Percentiles rank a stretch among this genome's conserved stretches.
These are phyloP conservation scores for Carcinoscorpius rotundicauda DNA, from an alignment of 1,140 invertebrate genomes.

Conservation along the genomic window DNA sequence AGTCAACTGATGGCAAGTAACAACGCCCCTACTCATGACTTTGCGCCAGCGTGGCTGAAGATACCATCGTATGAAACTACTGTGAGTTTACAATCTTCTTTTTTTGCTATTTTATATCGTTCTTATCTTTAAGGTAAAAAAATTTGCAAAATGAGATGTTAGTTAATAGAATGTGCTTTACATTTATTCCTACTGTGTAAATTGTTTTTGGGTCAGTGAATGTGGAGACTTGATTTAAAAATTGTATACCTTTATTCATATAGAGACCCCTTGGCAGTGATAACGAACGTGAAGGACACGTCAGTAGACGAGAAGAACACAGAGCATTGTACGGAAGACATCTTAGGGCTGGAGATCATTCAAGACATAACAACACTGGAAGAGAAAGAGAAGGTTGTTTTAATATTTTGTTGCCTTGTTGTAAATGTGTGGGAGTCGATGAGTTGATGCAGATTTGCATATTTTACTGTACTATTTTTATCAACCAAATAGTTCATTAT, in stretches of 20 bases:
- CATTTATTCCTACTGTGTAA: neutral
- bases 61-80: constrained; percentile 28
- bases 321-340: neutral
- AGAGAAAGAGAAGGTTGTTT: too few species aligned
- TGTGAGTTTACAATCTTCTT: constrained; percentile 9
- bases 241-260: neutral
- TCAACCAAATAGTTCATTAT: too few species aligned
- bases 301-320: constrained; percentile 21
- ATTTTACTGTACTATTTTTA: too few species aligned
- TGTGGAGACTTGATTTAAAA: neutral
- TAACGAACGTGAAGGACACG: constrained; percentile 18
- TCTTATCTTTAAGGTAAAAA: neutral
- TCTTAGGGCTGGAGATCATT: too few species aligned
- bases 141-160: neutral
- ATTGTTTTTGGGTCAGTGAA: neutral
- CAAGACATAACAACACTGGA: too few species aligned
- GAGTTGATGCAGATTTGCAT: too few species aligned
- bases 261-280: constrained; percentile 20
- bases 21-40: constrained; percentile 35
- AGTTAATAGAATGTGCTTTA: neutral
- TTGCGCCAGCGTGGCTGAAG: constrained; percentile 38
- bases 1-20: constrained; percentile 33
- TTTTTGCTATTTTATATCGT: neutral
- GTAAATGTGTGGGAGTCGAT: too few species aligned
- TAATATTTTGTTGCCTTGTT: too few species aligned